These are phyloP conservation scores for Spea bombifrons DNA, from an alignment of 2,113 vertebrate species.

Conservation along the genomic window DNA sequence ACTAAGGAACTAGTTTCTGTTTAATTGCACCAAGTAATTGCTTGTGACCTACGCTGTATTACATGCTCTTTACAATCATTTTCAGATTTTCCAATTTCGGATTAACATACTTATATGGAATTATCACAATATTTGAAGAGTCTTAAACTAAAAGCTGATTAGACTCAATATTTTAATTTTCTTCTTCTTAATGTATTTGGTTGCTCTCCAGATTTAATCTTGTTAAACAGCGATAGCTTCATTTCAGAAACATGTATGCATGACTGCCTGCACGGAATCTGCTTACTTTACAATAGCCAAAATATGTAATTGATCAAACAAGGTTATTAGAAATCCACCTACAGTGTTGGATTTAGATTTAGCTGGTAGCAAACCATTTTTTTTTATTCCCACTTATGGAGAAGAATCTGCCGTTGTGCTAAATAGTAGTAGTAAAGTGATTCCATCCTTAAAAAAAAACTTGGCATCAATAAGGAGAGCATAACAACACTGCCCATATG, in stretches of 20 bases:
- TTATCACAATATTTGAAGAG: constrained; percentile 31
- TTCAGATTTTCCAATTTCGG: constrained; percentile 5
- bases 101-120: constrained; percentile 22
- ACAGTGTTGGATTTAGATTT: too few species aligned
- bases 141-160: constrained; percentile 25
- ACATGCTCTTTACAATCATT: constrained; percentile 9
- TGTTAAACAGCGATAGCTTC: constrained; percentile 16
- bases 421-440: too few species aligned
- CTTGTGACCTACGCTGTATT: constrained; percentile 4
- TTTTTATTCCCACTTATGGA: too few species aligned
- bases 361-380: too few species aligned
- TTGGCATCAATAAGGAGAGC: too few species aligned
- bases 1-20: constrained; percentile 10
- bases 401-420: too few species aligned
- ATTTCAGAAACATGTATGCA: constrained; percentile 19
- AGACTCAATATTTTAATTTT: constrained; percentile 17
- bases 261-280: background rate
- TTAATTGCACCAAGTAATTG: constrained; percentile 13
- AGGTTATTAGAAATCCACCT: background rate
- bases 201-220: constrained; percentile 23
- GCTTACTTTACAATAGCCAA: background rate
- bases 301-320: background rate
- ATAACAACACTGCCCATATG: too few species aligned
- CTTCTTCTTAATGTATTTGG: constrained; percentile 11
- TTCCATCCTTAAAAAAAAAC: too few species aligned